These are phyloP conservation scores for Piaya cayana DNA, from an alignment of 2,113 vertebrate genomes.

Conservation along the genomic window DNA sequence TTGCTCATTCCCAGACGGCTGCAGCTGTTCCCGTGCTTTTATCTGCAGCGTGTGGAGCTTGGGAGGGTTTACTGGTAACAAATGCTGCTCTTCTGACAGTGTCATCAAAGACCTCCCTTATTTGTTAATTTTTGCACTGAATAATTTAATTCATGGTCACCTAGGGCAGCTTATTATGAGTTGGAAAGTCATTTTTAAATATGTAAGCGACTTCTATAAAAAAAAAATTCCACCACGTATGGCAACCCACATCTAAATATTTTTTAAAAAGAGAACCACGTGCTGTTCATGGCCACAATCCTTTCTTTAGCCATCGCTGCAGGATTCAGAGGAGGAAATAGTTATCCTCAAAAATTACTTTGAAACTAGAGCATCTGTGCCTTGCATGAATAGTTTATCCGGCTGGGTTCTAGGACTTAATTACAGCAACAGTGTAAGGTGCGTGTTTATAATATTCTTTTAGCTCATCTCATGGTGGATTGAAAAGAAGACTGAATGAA, in stretches of 20 bases:
- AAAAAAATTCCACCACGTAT: not conserved
- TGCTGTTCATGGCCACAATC: not conserved
- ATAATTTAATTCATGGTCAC: slow-evolving; percentile 2
- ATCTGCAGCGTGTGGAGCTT: not conserved
- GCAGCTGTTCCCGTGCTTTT: not conserved
- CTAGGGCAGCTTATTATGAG: not conserved
- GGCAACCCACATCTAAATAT: not conserved
- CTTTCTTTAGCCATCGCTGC: not conserved
- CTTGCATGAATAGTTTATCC: not conserved
- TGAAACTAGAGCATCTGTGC: not conserved
- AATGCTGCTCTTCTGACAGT: not conserved
- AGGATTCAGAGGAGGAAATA: not conserved
- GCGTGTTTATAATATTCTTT: not conserved
- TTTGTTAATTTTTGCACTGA: not conserved
- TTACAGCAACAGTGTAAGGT: not conserved
- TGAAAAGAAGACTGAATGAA: not conserved
- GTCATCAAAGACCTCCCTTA: not conserved
- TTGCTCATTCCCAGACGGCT: not conserved
- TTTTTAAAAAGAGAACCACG: not conserved
- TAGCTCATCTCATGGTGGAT: not conserved
- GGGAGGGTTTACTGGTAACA: not conserved
- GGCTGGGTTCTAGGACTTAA: not conserved
- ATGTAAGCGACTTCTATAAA: not conserved
- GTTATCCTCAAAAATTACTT: not conserved
- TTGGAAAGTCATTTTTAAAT: not conserved